Base-by-base conservation (phyloP, 2,797 vertebrate genomes). In the Ctenochaetus hawaiiensis region DNA sequence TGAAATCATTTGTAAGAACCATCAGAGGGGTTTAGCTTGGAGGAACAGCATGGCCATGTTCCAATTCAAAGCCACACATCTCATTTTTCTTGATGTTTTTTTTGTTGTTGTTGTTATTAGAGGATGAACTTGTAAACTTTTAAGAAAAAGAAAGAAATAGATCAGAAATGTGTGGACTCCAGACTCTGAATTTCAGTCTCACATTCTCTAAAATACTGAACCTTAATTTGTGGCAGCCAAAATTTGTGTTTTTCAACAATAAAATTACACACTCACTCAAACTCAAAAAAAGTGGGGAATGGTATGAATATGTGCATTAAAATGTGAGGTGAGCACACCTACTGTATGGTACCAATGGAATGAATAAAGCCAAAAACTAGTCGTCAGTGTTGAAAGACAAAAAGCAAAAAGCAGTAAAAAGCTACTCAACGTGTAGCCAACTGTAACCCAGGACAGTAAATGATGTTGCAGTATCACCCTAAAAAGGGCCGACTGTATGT, bases 401-500 rank as follows among this genome's bases (percentile, higher is more conserved):
- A 82, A 75, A 80, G 45, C 30, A 30, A 88, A 67, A 72, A 85
- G 78, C 85, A 80, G 80, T 82, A 63, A 91, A 88, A 92, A 76
- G 89, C 87, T 92, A 91, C 84, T 79, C 41, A 80, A 83, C 85
- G 72, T 45, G 8, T 73, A 87, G 84, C 81, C 74, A 68, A 82
- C 77, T 74, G 89, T 85, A 90, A 85, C 81, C 59, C 72, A 70
- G 56, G 80, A 89, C 88, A 92, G 86, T 78, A 70, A 77, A 83
- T 41, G 89, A 90, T 85, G 93, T 81, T 91, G 93, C 83, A 93
- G 87, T 63, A 80, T 91, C 85, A 82, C 81, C 87, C 73, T 72
- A 78, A 79, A 77, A 74, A 74, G 51, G 54, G 73, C 51, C 41
- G 13, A 79, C 72, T 73, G 73, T 53, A 61, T 49, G 54, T 58